Evolutionary conservation across 1,140 invertebrate species (phyloP), one percentile per base, ranked within the genome.

Genomic region (Euglossa dilemma): DNA sequence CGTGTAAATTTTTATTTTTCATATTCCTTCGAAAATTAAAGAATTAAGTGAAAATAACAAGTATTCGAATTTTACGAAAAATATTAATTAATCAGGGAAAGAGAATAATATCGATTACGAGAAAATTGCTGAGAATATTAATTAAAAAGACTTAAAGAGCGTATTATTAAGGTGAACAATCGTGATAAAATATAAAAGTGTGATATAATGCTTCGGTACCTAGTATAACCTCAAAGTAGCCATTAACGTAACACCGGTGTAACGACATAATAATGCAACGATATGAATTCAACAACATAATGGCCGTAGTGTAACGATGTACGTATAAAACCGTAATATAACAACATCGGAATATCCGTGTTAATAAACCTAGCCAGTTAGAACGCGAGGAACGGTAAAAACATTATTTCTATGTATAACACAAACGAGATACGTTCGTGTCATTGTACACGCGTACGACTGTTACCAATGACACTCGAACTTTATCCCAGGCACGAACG

Each of bases 231-330:
- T 66, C 23, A 23, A 36, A n/a, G 43, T 23, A n/a, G 6, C 25
- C 25, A 71, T 71, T 23, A 69, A 69, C 43, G 66, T n/a, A 20
- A 69, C n/a, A 69, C 14, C 69, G 20, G 28, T 20, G 4, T 52
- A 71, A 71, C 69, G 69, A 71, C 69, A 36, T 71, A 36, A 54
- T 71, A 52, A 54, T 36, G 18, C 50, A 52, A 71, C 69, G 25
- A 20, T 54, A 54, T 71, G 25, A 36, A 36, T 54, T 71, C 69
- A 71, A 71, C 20, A 54, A 36, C 69, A 52, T 70, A 70, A 50
- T 45, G 47, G 52, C 28, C 18, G 47, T 20, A 66, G 43, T 36
- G n/a, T 67, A 45, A 67, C 43, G 12, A 43, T 71, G 18, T 54
- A 54, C 67, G 45, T 20, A 43, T 43, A 43, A 52, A 52, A 50